Conservation (phyloP, 30 jellyfish, hydroid and myxozoan genomes). For the Euphysa ruthae region DNA sequence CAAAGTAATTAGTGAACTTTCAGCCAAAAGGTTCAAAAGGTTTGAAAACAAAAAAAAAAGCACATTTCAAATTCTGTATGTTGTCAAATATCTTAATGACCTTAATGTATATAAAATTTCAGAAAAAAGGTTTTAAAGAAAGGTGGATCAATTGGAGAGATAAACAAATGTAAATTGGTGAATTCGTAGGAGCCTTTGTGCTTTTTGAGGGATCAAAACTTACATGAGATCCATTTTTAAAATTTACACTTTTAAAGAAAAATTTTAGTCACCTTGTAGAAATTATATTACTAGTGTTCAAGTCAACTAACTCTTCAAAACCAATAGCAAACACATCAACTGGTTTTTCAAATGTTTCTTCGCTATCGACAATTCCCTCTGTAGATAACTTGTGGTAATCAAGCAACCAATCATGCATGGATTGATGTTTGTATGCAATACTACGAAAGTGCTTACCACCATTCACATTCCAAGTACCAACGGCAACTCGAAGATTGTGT, state of each 20-base stretch:
- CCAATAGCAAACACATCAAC: conserved; percentile 91
- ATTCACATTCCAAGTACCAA: conserved; percentile 98
- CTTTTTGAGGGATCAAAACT: too few species aligned
- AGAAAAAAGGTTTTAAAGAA: too few species aligned
- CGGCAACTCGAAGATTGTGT: conserved; percentile 63
- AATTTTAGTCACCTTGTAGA: conserved; percentile 80
- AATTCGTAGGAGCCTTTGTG: too few species aligned
- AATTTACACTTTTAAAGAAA: too few species aligned
- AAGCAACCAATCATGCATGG: conserved; percentile 96
- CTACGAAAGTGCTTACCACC: conserved; percentile 99
- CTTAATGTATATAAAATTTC: too few species aligned
- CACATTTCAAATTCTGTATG: too few species aligned
- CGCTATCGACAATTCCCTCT: conserved; percentile 78
- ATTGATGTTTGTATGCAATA: conserved; percentile 95
- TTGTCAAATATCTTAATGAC: too few species aligned
- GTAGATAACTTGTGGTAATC: conserved; percentile 61
- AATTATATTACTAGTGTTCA: conserved; percentile 71
- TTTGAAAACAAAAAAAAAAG: too few species aligned
- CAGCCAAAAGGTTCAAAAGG: too few species aligned
- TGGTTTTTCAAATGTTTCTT: conserved; percentile 49
- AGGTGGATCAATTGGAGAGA: not conserved
- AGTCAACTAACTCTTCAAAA: conserved; percentile 88
- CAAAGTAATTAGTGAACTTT: too few species aligned
- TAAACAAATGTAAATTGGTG: too few species aligned
- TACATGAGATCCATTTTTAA: too few species aligned